Percentiles rank a stretch among this genome's conserved stretches.
phyloP scores from a whole-genome alignment of 2,113 vertebrate species.

The Porphyrio hochstetteri region DNA sequence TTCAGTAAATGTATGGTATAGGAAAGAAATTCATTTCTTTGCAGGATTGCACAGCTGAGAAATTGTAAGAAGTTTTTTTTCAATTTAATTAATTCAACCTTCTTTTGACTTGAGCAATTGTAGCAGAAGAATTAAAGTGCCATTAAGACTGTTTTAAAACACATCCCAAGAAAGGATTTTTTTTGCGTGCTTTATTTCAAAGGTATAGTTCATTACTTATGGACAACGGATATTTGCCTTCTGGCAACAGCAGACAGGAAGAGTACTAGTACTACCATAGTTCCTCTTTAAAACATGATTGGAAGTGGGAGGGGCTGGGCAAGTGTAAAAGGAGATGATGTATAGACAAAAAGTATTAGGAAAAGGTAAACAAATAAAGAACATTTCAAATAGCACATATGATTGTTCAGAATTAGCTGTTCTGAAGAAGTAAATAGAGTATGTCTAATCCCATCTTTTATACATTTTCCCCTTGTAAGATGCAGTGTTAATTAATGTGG shows the following conservation, averaged over 20 bases:
- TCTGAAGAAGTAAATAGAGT: neutral
- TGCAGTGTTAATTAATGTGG: rapidly evolving
- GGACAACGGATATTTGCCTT: neutral
- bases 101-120: neutral
- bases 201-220: neutral
- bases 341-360: neutral
- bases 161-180: neutral
- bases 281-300: neutral
- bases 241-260: neutral
- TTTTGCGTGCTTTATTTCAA: neutral
- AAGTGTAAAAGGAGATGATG: neutral
- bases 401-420: neutral
- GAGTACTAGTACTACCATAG: neutral
- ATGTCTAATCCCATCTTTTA: neutral
- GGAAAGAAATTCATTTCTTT: neutral
- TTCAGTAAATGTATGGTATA: neutral
- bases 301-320: neutral
- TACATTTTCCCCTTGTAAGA: neutral
- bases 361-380: neutral
- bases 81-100: neutral
- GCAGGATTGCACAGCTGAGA: neutral
- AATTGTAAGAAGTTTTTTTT: neutral
- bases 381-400: neutral
- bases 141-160: neutral
- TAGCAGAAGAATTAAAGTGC: neutral